These are phyloP conservation scores for Chesias legatella DNA, from an alignment of 2,888 invertebrate genomes.

Conservation along the genomic window DNA sequence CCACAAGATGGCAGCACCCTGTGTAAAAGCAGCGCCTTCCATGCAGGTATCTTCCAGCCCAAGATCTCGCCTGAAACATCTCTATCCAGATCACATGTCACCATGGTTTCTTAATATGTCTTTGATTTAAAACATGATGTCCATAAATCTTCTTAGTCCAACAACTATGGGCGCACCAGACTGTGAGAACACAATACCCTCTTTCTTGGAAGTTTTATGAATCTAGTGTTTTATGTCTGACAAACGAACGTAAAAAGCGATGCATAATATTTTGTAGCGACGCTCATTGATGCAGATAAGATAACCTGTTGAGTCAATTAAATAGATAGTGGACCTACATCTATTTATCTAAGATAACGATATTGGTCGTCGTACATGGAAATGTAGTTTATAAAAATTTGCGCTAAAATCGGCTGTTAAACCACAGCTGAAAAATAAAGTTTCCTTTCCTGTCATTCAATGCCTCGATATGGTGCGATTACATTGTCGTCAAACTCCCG, in stretches of 20 bases:
- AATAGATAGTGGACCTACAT: too few relatives aligned
- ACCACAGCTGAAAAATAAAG: too few relatives aligned
- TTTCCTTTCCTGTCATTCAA: too few relatives aligned
- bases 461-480: too few relatives aligned
- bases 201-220: too few relatives aligned
- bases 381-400: too few relatives aligned
- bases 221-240: slow-evolving; percentile 10
- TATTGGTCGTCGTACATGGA: slow-evolving; percentile 1
- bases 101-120: slow-evolving; percentile 54
- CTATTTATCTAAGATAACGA: too few relatives aligned
- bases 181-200: too few relatives aligned
- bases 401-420: too few relatives aligned
- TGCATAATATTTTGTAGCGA: slow-evolving; percentile 38
- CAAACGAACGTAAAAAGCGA: slow-evolving; percentile 36
- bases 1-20: slow-evolving; percentile 68
- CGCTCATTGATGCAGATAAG: slow-evolving; percentile 70
- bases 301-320: slow-evolving; percentile 55
- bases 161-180: too few relatives aligned
- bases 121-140: neutral
- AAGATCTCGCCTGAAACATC: slow-evolving; percentile 65
- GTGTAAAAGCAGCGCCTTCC: slow-evolving; percentile 66
- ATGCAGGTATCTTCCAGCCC: slow-evolving; percentile 63
- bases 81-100: slow-evolving; percentile 64
- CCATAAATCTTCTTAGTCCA: neutral
- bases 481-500: too few relatives aligned